A percentile compares a stretch with the other conserved stretches of the same genome.
phyloP scores from a whole-genome alignment of 1,140 invertebrate species.

The Apis cerana region DNA sequence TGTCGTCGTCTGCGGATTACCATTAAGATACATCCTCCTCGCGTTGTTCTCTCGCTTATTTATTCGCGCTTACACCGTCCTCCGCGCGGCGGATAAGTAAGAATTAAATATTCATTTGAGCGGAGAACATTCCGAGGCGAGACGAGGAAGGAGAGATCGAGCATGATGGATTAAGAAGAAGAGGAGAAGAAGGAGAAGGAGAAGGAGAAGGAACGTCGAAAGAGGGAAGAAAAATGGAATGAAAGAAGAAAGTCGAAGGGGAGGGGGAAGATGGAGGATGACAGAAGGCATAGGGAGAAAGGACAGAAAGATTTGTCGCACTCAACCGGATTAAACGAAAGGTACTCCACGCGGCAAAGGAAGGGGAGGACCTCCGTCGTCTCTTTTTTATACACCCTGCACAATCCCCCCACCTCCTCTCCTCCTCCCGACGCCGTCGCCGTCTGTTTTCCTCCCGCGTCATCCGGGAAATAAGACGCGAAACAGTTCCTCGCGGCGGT shows the following conservation, averaged over 20 bases:
- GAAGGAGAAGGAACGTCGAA: no score
- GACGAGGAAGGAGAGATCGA: background rate
- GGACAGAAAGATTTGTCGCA: conserved; percentile 54
- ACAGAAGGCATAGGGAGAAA: background rate
- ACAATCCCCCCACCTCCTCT: background rate
- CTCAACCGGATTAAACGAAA: conserved; percentile 61
- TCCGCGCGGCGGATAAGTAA: conserved; percentile 56
- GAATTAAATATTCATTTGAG: conserved; percentile 70
- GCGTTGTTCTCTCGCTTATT: conserved; percentile 59
- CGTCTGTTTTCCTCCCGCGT: conserved; percentile 9
- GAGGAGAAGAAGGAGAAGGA: background rate
- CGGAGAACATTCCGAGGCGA: conserved; percentile 1
- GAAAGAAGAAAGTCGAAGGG: background rate
- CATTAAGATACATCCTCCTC: conserved; percentile 66
- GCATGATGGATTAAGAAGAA: conserved; percentile 11
- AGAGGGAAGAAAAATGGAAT: background rate
- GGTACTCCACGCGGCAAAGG: conserved; percentile 12
- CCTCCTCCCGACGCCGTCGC: background rate
- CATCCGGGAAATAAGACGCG: conserved; percentile 36
- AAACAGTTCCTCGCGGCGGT: conserved; percentile 16
- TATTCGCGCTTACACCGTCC: conserved; percentile 60
- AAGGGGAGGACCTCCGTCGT: background rate
- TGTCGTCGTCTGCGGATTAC: conserved; percentile 69
- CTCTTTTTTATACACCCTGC: conserved; percentile 2
- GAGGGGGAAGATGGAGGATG: background rate